Evolutionary conservation across 2,113 vertebrate species (phyloP).

Genomic region (Riparia riparia): DNA sequence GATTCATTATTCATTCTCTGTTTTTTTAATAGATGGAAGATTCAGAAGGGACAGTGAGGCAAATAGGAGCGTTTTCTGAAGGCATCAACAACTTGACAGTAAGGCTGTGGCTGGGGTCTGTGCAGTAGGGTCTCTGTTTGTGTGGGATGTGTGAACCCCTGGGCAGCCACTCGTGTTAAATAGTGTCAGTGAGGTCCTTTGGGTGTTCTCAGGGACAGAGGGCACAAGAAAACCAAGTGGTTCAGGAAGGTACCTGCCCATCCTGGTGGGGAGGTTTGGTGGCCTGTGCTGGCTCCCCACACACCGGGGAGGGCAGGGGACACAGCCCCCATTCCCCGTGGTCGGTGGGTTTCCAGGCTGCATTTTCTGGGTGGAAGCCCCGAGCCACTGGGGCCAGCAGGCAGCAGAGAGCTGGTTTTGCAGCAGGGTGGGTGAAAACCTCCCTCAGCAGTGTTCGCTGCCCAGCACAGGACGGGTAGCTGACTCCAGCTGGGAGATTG

Average conservation of each 20-base stretch:
- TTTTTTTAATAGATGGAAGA: conserved; percentile 91
- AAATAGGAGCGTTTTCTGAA: conserved; percentile 97
- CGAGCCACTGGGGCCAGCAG: rapidly evolving
- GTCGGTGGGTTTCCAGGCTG: rapidly evolving
- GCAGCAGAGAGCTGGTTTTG: background rate
- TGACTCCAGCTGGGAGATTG: background rate
- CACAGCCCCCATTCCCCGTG: background rate
- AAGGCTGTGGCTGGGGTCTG: conserved; percentile 38
- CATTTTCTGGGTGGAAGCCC: background rate
- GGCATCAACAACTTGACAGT: conserved; percentile 99
- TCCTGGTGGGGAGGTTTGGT: background rate
- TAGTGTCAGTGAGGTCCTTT: background rate
- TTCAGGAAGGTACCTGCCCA: background rate
- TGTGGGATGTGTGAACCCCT: background rate
- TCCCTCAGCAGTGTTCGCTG: background rate
- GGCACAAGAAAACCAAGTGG: background rate
- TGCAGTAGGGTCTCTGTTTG: background rate
- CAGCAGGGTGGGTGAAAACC: rapidly evolving
- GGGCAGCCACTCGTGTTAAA: background rate
- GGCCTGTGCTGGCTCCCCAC: background rate
- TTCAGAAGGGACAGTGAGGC: conserved; percentile 96
- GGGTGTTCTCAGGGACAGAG: background rate
- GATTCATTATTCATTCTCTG: background rate
- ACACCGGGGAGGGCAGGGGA: background rate
- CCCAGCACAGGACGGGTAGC: background rate